phyloP scores from a whole-genome alignment of 2,797 vertebrate species.

The Momotus momota region DNA sequence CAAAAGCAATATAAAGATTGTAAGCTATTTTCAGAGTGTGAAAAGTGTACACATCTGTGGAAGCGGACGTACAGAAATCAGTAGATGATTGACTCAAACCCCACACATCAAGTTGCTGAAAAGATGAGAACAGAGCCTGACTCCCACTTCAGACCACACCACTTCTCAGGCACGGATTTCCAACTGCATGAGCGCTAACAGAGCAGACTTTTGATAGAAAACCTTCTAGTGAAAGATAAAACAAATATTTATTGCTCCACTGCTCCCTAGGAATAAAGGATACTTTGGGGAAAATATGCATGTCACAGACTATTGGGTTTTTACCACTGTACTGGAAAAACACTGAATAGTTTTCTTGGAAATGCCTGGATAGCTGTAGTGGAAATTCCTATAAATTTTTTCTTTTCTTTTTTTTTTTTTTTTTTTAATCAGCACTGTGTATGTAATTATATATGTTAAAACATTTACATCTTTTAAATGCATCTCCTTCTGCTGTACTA shows the following conservation, averaged over 20 bases:
- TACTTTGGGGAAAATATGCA: neutral
- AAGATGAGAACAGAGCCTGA: neutral
- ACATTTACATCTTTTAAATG: neutral
- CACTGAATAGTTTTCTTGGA: no score
- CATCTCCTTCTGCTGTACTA: neutral
- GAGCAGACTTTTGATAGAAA: neutral
- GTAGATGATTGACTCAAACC: neutral
- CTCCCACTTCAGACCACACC: neutral
- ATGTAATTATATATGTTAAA: neutral
- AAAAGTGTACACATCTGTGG: fast-evolving
- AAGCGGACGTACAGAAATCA: neutral
- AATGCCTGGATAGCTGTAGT: neutral
- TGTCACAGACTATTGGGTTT: neutral
- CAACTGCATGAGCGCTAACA: neutral
- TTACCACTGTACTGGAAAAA: neutral
- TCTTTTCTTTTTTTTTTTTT: neutral
- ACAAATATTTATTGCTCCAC: neutral
- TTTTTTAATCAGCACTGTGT: neutral
- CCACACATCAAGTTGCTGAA: neutral
- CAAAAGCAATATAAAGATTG: neutral
- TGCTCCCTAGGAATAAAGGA: neutral
- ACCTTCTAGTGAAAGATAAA: neutral
- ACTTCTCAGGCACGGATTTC: neutral
- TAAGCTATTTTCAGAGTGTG: neutral
- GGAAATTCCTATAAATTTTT: neutral